Conservation (phyloP, 1,140 invertebrate genomes). For the Nilaparvata lugens region DNA sequence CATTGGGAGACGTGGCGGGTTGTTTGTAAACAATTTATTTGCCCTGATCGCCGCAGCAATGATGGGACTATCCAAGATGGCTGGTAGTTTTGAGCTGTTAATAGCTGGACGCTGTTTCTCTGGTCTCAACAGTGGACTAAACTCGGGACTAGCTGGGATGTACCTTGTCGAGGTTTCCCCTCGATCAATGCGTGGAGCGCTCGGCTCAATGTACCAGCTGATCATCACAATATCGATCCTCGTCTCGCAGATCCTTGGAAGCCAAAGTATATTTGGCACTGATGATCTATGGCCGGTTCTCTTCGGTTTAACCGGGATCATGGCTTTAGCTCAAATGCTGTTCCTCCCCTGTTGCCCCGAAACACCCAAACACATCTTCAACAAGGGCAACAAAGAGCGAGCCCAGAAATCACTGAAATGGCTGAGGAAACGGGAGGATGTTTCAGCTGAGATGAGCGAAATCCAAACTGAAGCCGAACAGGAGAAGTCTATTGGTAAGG, state of each 20-base stretch:
- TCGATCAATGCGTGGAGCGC: constrained; percentile 62
- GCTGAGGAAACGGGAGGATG: constrained; percentile 37
- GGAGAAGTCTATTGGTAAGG: constrained; percentile 57
- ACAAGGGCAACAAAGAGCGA: constrained; percentile 58
- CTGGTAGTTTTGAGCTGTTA: constrained; percentile 59
- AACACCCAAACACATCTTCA: constrained; percentile 78
- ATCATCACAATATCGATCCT: constrained; percentile 83
- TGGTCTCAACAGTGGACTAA: constrained; percentile 77
- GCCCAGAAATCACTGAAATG: constrained; percentile 41
- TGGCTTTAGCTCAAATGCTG: constrained; percentile 60
- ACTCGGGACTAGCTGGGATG: constrained; percentile 75
- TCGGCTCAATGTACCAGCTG: constrained; percentile 77
- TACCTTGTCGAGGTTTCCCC: constrained; percentile 83
- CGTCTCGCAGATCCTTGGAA: constrained; percentile 67
- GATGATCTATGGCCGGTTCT: constrained; percentile 52
- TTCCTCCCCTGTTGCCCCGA: constrained; percentile 80
- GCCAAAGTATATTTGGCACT: constrained; percentile 59
- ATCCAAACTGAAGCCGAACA: constrained; percentile 73
- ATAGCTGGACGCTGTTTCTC: constrained; percentile 71
- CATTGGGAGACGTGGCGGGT: constrained; percentile 68
- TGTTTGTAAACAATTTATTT: constrained; percentile 72
- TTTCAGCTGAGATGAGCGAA: constrained; percentile 78
- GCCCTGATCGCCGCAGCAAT: constrained; percentile 50
- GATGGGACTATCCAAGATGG: constrained; percentile 45
- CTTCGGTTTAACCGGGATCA: constrained; percentile 60